Evolutionary conservation across 2,797 vertebrate genomes (phyloP).

Genomic region (Sebastes kiyomatsui): DNA sequence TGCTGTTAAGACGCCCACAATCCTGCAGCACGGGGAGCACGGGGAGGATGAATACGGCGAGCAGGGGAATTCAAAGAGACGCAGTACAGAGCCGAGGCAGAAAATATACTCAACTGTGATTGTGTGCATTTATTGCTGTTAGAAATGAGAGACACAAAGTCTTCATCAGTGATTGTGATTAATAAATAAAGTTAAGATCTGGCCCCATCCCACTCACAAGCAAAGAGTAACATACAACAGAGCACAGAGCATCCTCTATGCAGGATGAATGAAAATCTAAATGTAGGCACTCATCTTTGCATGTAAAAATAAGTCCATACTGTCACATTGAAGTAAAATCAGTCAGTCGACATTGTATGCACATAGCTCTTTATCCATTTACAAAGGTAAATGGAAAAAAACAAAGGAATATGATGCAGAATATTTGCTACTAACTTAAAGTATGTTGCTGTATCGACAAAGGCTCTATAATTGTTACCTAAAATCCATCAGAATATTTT

Average conservation of each 20-base stretch:
- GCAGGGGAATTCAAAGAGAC: constrained; percentile 39
- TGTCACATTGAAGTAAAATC: neutral
- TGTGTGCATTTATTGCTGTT: constrained; percentile 63
- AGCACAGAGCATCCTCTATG: neutral
- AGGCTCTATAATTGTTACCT: neutral
- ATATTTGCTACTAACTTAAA: neutral
- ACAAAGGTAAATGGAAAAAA: neutral
- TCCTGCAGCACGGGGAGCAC: constrained; percentile 59
- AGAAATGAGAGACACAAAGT: constrained; percentile 29
- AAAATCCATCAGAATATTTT: neutral
- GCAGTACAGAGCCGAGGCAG: constrained; percentile 8
- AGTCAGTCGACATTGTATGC: neutral
- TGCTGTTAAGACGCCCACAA: constrained; percentile 58
- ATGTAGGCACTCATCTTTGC: constrained; percentile 24
- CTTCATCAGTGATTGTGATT: constrained; percentile 19
- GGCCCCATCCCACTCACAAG: constrained; percentile 2
- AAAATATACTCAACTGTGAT: constrained; percentile 1
- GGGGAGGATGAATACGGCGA: constrained; percentile 15
- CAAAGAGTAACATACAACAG: constrained; percentile 15
- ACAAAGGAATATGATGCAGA: neutral
- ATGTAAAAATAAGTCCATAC: constrained; percentile 2
- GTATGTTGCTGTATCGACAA: neutral
- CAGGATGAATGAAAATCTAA: neutral
- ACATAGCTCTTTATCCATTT: neutral
- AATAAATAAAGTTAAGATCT: constrained; percentile 63